phyloP scores from a whole-genome alignment of 2,113 vertebrate species.

The Rostratula benghalensis region DNA sequence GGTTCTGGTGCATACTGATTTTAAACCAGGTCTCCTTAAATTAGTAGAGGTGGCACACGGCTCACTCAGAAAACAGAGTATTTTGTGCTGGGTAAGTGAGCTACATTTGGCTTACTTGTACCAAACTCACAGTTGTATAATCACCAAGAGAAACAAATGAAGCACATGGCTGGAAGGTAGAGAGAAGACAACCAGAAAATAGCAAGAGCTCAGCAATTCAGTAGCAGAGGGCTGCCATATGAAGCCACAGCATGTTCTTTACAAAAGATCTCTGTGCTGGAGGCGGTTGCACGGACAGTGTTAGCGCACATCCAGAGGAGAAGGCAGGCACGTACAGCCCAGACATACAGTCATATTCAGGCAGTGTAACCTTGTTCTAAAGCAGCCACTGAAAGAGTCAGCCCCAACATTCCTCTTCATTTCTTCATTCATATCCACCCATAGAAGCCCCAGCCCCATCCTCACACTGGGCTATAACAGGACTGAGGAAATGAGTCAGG shows the following conservation, averaged over 20 bases:
- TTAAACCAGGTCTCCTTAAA: background rate
- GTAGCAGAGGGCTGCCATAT: background rate
- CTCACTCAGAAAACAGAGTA: background rate
- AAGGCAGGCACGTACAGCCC: background rate
- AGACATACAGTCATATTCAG: background rate
- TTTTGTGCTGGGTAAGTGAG: background rate
- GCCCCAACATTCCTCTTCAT: background rate
- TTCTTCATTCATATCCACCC: background rate
- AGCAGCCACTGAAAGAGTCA: background rate
- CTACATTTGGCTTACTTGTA: background rate
- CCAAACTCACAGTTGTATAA: too few relatives aligned
- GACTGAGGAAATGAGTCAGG: background rate
- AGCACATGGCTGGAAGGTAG: background rate
- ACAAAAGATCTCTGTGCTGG: background rate
- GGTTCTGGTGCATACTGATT: background rate
- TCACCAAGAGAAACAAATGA: background rate
- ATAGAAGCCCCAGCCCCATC: background rate
- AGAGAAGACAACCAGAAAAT: background rate
- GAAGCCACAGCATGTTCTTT: background rate
- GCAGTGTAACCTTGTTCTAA: background rate
- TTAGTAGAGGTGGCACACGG: background rate
- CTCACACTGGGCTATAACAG: background rate
- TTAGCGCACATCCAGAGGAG: background rate
- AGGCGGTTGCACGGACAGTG: background rate
- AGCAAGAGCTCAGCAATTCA: background rate